phyloP scores from a whole-genome alignment of 2,113 vertebrate species.

The Sakesphorus luctuosus region DNA sequence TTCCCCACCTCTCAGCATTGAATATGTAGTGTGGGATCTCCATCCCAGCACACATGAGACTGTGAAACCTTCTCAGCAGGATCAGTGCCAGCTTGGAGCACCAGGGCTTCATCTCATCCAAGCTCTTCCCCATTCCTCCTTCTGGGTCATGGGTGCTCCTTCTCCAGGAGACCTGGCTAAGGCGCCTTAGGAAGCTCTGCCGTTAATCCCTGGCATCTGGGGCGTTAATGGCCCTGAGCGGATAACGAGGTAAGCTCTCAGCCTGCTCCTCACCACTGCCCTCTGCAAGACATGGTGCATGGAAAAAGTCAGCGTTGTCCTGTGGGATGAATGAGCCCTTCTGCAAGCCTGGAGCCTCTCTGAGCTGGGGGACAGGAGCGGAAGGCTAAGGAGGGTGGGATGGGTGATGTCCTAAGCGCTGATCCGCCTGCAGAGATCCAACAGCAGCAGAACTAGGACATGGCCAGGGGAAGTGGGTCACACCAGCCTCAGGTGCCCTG shows the following conservation, averaged over 20 bases:
- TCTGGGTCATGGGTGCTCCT: constrained; percentile 23
- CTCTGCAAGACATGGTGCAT: background rate
- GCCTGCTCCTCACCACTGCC: background rate
- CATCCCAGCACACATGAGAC: background rate
- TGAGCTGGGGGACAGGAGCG: background rate
- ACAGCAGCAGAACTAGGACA: background rate
- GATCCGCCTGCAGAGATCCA: background rate
- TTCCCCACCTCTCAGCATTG: background rate
- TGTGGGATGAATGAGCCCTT: background rate
- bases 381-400: constrained; percentile 24
- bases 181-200: constrained; percentile 53
- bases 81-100: background rate
- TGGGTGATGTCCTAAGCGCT: background rate
- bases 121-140: background rate
- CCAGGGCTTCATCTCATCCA: background rate
- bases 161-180: constrained; percentile 27
- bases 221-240: constrained; percentile 53
- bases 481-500: background rate
- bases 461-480: constrained; percentile 25
- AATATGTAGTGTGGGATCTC: background rate
- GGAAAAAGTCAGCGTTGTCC: background rate
- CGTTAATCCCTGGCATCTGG: constrained; percentile 60
- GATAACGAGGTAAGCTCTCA: constrained; percentile 48
- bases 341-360: background rate
- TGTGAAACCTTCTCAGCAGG: background rate